These are phyloP conservation scores for Lathronympha strigana DNA, from an alignment of 2,888 invertebrate species.

Conservation along the genomic window DNA sequence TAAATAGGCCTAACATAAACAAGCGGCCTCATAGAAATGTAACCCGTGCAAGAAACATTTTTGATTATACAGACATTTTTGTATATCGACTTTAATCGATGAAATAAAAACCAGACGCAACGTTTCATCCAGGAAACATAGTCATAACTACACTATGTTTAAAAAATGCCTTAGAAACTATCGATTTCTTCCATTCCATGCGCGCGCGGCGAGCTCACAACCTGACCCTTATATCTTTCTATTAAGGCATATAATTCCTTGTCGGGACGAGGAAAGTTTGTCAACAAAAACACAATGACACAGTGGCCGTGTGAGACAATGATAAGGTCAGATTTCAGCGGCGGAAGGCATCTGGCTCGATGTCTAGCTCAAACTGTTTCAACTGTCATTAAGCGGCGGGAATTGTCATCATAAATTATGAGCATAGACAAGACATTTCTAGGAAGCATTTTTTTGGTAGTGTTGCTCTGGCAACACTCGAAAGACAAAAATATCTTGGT, in stretches of 20 bases:
- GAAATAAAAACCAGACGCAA: background rate
- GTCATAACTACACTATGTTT: slow-evolving; percentile 17
- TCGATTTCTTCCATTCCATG: slow-evolving; percentile 51
- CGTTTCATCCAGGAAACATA: slow-evolving; percentile 16
- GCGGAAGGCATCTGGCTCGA: slow-evolving; percentile 36
- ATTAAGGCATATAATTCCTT: slow-evolving; percentile 13
- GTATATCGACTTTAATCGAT: no score
- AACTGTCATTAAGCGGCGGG: slow-evolving; percentile 1
- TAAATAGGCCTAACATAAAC: background rate
- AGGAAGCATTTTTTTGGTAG: background rate
- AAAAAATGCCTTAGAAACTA: slow-evolving; percentile 46
- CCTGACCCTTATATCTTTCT: slow-evolving; percentile 8
- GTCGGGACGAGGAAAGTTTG: slow-evolving; percentile 51
- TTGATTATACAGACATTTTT: no score
- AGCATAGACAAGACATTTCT: background rate
- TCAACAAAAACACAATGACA: slow-evolving; percentile 67
- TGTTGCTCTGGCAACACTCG: background rate
- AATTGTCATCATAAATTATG: background rate
- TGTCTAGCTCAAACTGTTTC: slow-evolving; percentile 31
- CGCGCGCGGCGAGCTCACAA: slow-evolving; percentile 23
- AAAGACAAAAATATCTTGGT: no score
- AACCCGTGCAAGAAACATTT: background rate
- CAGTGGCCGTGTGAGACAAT: slow-evolving; percentile 54
- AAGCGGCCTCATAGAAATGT: background rate
- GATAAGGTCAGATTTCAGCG: slow-evolving; percentile 49